Evolutionary conservation across 2,113 vertebrate genomes (phyloP).

Genomic region (Nerophis ophidion): DNA sequence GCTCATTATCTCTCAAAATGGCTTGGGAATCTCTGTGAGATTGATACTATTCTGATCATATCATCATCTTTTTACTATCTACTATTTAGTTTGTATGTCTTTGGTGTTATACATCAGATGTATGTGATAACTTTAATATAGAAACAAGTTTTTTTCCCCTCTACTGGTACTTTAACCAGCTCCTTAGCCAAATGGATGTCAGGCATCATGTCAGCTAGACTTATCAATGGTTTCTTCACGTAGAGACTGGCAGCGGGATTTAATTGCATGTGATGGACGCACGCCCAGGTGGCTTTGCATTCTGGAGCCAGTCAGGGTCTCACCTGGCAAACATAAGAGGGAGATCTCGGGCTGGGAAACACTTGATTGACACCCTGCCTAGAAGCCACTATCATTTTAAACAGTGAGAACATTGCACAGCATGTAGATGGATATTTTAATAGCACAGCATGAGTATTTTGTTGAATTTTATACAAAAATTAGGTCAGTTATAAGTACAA

Average conservation of each 20-base stretch:
- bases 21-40: too few relatives aligned
- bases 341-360: constrained; percentile 22
- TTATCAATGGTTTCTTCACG: constrained; percentile 22
- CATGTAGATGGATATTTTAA: not conserved
- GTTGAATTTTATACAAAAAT: too few relatives aligned
- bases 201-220: constrained; percentile 35
- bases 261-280: constrained; percentile 43
- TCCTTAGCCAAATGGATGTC: constrained; percentile 13
- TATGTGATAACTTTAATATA: too few relatives aligned
- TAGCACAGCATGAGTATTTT: not conserved
- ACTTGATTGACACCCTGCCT: constrained; percentile 24
- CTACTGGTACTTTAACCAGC: not conserved
- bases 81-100: too few relatives aligned
- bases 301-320: constrained; percentile 28
- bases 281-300: constrained; percentile 14
- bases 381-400: constrained; percentile 2
- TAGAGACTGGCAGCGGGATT: constrained; percentile 25
- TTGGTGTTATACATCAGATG: too few relatives aligned
- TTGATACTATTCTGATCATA: too few relatives aligned
- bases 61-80: too few relatives aligned
- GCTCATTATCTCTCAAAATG: too few relatives aligned
- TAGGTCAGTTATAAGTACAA: too few relatives aligned
- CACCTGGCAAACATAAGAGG: constrained; percentile 34
- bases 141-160: too few relatives aligned
- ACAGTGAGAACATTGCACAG: not conserved